These are phyloP conservation scores for Mastomys coucha DNA, from an alignment of 2,113 vertebrate genomes.

Conservation along the genomic window DNA sequence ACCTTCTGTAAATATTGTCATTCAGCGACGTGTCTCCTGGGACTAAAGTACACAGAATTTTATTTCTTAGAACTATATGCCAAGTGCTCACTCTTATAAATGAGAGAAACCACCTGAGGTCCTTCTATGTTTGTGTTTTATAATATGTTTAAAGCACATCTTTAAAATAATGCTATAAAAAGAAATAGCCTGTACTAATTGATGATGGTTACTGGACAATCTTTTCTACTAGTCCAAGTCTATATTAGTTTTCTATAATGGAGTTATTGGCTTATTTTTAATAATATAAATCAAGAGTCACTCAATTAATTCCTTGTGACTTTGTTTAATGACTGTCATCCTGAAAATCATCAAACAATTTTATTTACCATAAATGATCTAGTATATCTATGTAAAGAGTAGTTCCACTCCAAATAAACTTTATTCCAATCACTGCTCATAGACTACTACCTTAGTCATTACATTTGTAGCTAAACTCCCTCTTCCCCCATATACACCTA, in stretches of 20 bases:
- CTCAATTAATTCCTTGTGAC: constrained; percentile 7
- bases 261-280: constrained; percentile 38
- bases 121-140: constrained; percentile 24
- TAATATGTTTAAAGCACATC: neutral
- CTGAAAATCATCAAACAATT: constrained; percentile 5
- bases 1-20: constrained; percentile 46
- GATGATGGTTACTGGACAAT: neutral
- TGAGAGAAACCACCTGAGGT: neutral
- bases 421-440: neutral
- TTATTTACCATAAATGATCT: neutral
- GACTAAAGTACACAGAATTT: constrained; percentile 27
- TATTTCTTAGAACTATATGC: constrained; percentile 22
- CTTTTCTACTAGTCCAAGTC: neutral
- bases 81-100: neutral
- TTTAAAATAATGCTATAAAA: neutral
- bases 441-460: neutral
- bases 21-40: neutral
- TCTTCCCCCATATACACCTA: neutral
- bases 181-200: neutral
- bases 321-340: constrained; percentile 25
- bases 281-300: constrained; percentile 46
- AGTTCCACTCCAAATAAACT: neutral
- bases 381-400: neutral
- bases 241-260: constrained; percentile 20
- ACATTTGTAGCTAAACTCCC: neutral